These are phyloP conservation scores for Poecile montanus DNA, from an alignment of 2,797 vertebrate species.

Conservation along the genomic window DNA sequence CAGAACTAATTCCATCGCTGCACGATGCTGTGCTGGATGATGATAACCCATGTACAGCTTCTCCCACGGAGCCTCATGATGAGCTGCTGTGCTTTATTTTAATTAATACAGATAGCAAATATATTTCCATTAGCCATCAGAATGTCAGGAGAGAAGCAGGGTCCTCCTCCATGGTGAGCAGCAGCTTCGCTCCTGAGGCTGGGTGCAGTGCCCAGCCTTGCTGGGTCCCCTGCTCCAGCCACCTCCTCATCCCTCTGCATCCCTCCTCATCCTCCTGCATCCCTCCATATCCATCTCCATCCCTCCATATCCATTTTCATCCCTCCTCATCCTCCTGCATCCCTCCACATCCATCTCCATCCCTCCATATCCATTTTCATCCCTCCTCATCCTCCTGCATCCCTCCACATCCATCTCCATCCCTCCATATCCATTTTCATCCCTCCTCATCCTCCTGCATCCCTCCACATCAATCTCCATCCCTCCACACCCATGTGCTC, in stretches of 20 bases:
- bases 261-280: fast-evolving
- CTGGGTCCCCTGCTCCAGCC: neutral
- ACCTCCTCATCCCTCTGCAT: fast-evolving
- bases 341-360: fast-evolving
- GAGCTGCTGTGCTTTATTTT: slow-evolving; percentile 49
- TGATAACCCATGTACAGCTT: slow-evolving; percentile 17
- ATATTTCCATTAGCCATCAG: slow-evolving; percentile 42
- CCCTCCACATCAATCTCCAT: fast-evolving
- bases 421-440: fast-evolving
- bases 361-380: neutral
- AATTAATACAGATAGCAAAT: slow-evolving; percentile 66
- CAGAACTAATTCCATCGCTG: slow-evolving; percentile 40
- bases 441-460: fast-evolving
- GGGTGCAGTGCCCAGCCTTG: neutral
- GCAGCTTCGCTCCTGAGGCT: fast-evolving
- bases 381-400: too few species aligned
- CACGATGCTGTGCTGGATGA: neutral
- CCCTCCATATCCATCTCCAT: fast-evolving
- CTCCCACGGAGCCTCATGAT: slow-evolving; percentile 2
- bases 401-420: too few species aligned
- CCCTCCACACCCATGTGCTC: fast-evolving
- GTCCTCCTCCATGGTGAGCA: neutral
- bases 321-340: fast-evolving
- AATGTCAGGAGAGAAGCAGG: neutral
- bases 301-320: neutral